These are phyloP conservation scores for Sericinus montela DNA, from an alignment of 2,888 invertebrate species.

Conservation along the genomic window DNA sequence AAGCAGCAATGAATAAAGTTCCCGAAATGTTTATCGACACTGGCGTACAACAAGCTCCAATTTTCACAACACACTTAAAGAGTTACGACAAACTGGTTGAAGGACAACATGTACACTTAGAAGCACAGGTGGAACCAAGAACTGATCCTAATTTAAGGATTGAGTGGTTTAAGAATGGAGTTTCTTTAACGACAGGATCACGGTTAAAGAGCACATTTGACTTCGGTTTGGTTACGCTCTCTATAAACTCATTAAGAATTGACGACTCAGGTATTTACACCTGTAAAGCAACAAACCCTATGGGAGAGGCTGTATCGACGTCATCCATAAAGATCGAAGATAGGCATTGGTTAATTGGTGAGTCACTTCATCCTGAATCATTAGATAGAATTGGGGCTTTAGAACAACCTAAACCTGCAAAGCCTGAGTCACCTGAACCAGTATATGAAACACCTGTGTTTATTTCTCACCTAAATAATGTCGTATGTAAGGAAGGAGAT, in stretches of 20 bases:
- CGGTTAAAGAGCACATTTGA: conserved; percentile 96
- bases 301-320: conserved; percentile 96
- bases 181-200: conserved; percentile 90
- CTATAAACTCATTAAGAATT: conserved; percentile 90
- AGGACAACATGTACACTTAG: conserved; percentile 91
- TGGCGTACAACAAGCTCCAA: conserved; percentile 93
- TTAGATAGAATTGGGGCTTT: conserved; percentile 91
- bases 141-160: conserved; percentile 92
- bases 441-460: conserved; percentile 92
- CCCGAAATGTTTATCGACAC: conserved; percentile 93
- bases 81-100: conserved; percentile 90
- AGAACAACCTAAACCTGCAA: conserved; percentile 86
- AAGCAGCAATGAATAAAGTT: conserved; percentile 94
- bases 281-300: conserved; percentile 94
- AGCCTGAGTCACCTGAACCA: conserved; percentile 86
- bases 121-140: conserved; percentile 94
- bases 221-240: conserved; percentile 96
- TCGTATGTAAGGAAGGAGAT: conserved; percentile 92
- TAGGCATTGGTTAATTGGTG: conserved; percentile 91
- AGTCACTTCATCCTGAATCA: conserved; percentile 93
- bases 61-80: conserved; percentile 95
- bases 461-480: conserved; percentile 93
- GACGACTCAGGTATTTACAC: conserved; percentile 98
- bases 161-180: conserved; percentile 96
- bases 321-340: conserved; percentile 94